Base-by-base conservation (phyloP, 2,888 invertebrate genomes). In the Tillus elongatus region DNA sequence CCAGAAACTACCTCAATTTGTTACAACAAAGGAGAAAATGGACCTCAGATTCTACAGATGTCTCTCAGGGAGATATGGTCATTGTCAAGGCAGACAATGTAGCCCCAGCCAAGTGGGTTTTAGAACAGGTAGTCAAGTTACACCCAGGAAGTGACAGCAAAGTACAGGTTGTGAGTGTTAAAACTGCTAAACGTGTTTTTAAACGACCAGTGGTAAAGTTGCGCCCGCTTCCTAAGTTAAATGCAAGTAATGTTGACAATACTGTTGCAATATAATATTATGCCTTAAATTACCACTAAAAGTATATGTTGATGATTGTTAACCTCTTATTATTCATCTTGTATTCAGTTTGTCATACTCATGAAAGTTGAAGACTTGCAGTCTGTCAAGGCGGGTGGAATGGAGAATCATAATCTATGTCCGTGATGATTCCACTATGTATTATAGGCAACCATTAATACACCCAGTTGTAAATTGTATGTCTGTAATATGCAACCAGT, bases 81-180 rank as follows among this genome's bases (percentile, higher is more conserved):
- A 24, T 24, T n/a, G n/a, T 24, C 24, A 24, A 24, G 24, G 24
- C n/a, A 6, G 24, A 24, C 24, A 24, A 24, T 24, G 6, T 24
- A 24, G 8, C 24, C n/a, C n/a, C n/a, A n/a, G n/a, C n/a, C n/a
- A n/a, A n/a, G n/a, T n/a, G n/a, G n/a, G n/a, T n/a, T n/a, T n/a
- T n/a, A n/a, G n/a, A n/a, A n/a, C n/a, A n/a, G n/a, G n/a, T n/a
- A n/a, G n/a, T n/a, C n/a, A n/a, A 24, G n/a, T n/a, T 6, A n/a
- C 24, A 24, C 24, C 24, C 24, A 8, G 24, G 24, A 24, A 24
- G 24, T n/a, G 24, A 24, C n/a, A n/a, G 24, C n/a, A 24, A 24
- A 24, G n/a, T n/a, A 6, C 24, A n/a, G n/a, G n/a, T n/a, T n/a
- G n/a, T n/a, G 24, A 24, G 24, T 24, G 24, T 24, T 6, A 24